Evolutionary conservation across 1,140 invertebrate species (phyloP).

Genomic region (Caenorhabditis inopinata): DNA sequence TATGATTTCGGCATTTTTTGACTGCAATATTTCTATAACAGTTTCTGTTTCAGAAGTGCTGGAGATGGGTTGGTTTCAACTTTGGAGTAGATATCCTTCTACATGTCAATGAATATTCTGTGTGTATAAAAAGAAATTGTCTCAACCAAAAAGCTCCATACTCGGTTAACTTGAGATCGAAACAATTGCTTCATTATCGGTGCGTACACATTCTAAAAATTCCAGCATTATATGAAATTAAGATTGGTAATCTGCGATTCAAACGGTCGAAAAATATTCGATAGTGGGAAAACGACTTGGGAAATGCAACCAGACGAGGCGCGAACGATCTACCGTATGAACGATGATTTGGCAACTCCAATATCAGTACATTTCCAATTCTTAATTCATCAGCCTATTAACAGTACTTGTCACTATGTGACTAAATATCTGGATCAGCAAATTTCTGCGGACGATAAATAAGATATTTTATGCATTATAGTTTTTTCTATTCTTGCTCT

Average conservation of each 20-base stretch:
- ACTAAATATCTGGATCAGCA: not conserved
- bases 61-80: not conserved
- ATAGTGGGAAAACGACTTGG: not conserved
- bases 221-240: too few relatives aligned
- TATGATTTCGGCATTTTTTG: not conserved
- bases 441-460: not conserved
- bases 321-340: not conserved
- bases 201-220: too few relatives aligned
- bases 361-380: constrained; percentile 4
- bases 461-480: not conserved
- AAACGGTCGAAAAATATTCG: not conserved
- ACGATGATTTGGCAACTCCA: not conserved
- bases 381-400: not conserved
- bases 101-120: not conserved
- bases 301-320: not conserved
- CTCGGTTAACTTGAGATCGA: not conserved
- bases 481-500: too few relatives aligned
- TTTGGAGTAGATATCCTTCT: not conserved
- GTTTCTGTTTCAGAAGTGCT: constrained; percentile 4
- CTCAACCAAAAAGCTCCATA: not conserved
- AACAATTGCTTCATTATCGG: not conserved
- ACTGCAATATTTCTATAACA: too few relatives aligned
- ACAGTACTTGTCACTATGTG: not conserved
- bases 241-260: not conserved
- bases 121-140: constrained; percentile 4